phyloP scores from a whole-genome alignment of 2,797 vertebrate species.

The Trachops cirrhosus region DNA sequence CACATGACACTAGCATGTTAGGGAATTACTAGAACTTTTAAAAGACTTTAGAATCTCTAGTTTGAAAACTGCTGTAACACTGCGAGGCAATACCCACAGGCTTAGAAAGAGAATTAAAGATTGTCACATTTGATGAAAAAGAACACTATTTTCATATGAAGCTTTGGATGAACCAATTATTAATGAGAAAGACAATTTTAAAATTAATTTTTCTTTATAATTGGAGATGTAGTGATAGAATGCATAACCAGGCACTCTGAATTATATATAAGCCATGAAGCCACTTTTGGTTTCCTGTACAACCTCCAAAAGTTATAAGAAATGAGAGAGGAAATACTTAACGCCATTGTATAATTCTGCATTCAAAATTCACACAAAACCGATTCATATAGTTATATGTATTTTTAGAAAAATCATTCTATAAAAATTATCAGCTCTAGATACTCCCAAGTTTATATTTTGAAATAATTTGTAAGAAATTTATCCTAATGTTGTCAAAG shows the following conservation, averaged over 20 bases:
- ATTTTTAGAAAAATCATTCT: background rate
- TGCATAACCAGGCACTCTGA: background rate
- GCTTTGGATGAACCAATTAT: constrained; percentile 35
- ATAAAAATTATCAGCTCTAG: background rate
- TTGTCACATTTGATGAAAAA: constrained; percentile 35
- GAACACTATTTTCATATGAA: constrained; percentile 29
- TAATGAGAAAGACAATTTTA: constrained; percentile 36
- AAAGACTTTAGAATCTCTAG: constrained; percentile 8
- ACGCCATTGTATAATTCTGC: background rate
- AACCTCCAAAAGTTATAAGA: background rate
- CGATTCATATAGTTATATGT: background rate
- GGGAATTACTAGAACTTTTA: background rate
- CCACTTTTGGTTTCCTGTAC: constrained; percentile 13
- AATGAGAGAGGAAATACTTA: constrained; percentile 48
- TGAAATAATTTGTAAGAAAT: constrained; percentile 23
- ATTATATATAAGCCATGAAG: constrained; percentile 30
- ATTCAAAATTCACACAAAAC: background rate
- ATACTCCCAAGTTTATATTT: background rate
- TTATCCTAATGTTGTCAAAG: background rate
- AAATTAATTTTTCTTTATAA: constrained; percentile 57
- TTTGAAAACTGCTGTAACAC: background rate
- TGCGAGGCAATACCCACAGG: constrained; percentile 23
- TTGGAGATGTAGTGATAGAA: constrained; percentile 30
- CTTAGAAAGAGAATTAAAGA: constrained; percentile 39
- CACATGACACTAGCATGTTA: background rate